Conservation (phyloP, 2,113 vertebrate genomes). For the Pomatorhinus ruficollis region DNA sequence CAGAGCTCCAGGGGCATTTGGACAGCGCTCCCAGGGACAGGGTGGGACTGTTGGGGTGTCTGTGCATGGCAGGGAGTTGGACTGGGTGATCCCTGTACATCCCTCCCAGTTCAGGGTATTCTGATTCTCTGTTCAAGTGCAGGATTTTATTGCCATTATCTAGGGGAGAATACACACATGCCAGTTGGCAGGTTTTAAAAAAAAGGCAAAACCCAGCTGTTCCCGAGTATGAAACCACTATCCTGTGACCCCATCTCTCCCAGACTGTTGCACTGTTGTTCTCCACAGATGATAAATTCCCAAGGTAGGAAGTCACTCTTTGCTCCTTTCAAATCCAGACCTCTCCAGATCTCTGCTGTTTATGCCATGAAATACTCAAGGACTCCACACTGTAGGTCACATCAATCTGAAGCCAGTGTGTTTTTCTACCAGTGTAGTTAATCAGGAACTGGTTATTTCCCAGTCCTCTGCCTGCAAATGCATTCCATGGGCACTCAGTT, state of each 20-base stretch:
- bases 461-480: background rate
- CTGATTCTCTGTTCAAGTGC: background rate
- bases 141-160: background rate
- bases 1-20: background rate
- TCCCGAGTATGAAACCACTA: background rate
- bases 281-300: background rate
- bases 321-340: slow-evolving; percentile 26
- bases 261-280: background rate
- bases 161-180: background rate
- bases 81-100: background rate
- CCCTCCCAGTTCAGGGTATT: background rate
- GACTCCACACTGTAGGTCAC: background rate
- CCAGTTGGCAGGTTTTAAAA: background rate
- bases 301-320: slow-evolving; percentile 18
- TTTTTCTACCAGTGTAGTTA: background rate
- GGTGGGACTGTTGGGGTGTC: background rate
- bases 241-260: background rate
- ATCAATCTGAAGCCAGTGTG: background rate
- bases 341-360: slow-evolving; percentile 51
- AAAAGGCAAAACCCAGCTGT: background rate
- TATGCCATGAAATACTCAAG: background rate
- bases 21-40: accelerated
- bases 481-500: background rate
- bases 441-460: slow-evolving; percentile 24
- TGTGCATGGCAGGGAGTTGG: background rate